phyloP scores from a whole-genome alignment of 2,888 invertebrate species.

The Craniophora ligustri region DNA sequence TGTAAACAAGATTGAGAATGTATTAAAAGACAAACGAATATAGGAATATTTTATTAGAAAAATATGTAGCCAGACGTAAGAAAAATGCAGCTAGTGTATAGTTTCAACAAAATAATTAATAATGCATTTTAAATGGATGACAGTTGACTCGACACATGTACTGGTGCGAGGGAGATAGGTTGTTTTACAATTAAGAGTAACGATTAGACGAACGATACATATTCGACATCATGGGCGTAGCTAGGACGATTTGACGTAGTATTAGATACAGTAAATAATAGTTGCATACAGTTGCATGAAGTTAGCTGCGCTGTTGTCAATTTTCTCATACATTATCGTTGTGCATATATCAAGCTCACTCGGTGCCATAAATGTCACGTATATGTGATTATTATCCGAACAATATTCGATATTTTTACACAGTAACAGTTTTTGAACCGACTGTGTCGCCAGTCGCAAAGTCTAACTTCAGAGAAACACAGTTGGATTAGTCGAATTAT shows the following conservation, averaged over 20 bases:
- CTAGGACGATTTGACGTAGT: neutral
- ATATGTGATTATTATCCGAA: no score
- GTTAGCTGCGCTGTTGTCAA: no score
- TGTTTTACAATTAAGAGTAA: conserved; percentile 53
- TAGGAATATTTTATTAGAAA: conserved; percentile 50
- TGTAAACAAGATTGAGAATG: conserved; percentile 49
- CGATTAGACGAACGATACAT: conserved; percentile 53
- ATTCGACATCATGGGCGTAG: conserved; percentile 28
- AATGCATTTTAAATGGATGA: conserved; percentile 39
- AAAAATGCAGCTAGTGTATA: conserved; percentile 60
- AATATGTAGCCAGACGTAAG: conserved; percentile 43
- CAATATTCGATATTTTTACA: no score
- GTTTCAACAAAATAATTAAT: conserved; percentile 40
- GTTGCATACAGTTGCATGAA: no score
- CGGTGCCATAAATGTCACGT: no score
- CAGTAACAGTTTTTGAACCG: no score
- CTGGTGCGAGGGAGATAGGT: conserved; percentile 34
- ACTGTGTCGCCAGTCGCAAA: no score
- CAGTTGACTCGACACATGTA: conserved; percentile 16
- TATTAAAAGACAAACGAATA: conserved; percentile 43
- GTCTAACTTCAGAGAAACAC: no score
- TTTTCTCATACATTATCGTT: no score
- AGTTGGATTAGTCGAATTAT: no score
- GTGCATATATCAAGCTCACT: no score
- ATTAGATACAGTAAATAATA: no score